Evolutionary conservation across 2,797 vertebrate species (phyloP).

Genomic region (Anas acuta): DNA sequence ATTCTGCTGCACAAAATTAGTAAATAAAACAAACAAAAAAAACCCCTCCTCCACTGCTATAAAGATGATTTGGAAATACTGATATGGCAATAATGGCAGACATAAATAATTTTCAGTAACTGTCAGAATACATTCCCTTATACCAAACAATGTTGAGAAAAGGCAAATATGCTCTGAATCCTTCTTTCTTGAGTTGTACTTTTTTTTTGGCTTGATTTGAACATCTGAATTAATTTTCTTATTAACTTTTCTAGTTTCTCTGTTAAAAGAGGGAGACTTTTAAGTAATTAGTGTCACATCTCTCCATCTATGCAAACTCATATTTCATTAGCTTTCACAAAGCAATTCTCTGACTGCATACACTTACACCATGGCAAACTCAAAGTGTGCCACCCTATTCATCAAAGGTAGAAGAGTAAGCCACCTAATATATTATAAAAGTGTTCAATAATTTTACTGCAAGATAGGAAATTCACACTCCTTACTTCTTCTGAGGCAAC

Average conservation of each 20-base stretch:
- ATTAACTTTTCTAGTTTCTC: neutral
- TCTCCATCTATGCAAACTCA: neutral
- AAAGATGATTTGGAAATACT: neutral
- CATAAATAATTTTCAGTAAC: neutral
- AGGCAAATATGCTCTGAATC: neutral
- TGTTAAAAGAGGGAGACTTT: neutral
- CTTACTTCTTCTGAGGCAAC: neutral
- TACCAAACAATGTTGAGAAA: neutral
- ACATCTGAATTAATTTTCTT: neutral
- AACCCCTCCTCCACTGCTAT: neutral
- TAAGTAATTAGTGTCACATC: neutral
- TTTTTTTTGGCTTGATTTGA: neutral
- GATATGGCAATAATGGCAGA: neutral
- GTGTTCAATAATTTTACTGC: neutral
- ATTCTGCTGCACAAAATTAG: neutral
- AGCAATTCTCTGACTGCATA: neutral
- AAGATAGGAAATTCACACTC: neutral
- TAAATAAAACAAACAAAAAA: neutral
- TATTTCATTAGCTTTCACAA: neutral
- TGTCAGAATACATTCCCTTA: neutral
- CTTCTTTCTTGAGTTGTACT: neutral
- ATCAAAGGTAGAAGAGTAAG: neutral
- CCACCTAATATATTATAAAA: neutral
- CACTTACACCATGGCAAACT: neutral
- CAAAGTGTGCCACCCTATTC: neutral